Conservation (phyloP, 2,888 invertebrate genomes). For the Caenorhabditis japonica region DNA sequence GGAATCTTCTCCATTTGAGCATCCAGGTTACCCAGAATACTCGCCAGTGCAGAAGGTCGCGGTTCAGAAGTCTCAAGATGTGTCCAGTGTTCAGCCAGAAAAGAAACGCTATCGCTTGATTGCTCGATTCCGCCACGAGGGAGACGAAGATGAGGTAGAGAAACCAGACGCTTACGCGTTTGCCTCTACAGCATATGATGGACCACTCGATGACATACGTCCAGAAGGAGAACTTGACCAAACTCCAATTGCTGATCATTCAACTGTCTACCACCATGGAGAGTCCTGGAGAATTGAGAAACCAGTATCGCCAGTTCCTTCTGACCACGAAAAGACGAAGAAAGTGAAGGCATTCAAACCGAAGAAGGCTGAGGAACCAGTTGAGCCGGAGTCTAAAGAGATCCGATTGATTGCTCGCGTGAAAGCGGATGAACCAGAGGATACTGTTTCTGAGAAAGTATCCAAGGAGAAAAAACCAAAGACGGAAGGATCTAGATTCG, state of each 20-base stretch:
- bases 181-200: slow-evolving; percentile 16
- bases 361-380: slow-evolving; percentile 17
- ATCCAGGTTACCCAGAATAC: slow-evolving; percentile 22
- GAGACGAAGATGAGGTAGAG: slow-evolving; percentile 48
- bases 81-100: slow-evolving; percentile 7
- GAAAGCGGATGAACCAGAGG: slow-evolving; percentile 13
- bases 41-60: slow-evolving; percentile 15
- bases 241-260: slow-evolving; percentile 28
- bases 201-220: slow-evolving; percentile 36
- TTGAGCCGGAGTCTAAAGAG: slow-evolving; percentile 22
- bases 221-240: slow-evolving; percentile 25
- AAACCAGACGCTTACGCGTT: slow-evolving; percentile 29
- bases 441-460: not conserved
- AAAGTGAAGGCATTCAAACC: slow-evolving; percentile 18
- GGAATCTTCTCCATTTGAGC: slow-evolving; percentile 30
- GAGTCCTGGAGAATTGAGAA: slow-evolving; percentile 27
- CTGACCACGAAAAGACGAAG: not conserved
- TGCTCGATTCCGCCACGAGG: slow-evolving; percentile 41
- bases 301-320: not conserved
- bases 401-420: slow-evolving; percentile 36
- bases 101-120: slow-evolving; percentile 23
- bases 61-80: not conserved
- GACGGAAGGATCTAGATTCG: slow-evolving; percentile 17
- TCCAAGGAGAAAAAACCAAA: slow-evolving; percentile 27
- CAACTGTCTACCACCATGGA: slow-evolving; percentile 46